Evolutionary conservation across 2,888 invertebrate genomes (phyloP), one percentile per base, ranked within the genome.

Genomic region (Trachelus troglodyta): DNA sequence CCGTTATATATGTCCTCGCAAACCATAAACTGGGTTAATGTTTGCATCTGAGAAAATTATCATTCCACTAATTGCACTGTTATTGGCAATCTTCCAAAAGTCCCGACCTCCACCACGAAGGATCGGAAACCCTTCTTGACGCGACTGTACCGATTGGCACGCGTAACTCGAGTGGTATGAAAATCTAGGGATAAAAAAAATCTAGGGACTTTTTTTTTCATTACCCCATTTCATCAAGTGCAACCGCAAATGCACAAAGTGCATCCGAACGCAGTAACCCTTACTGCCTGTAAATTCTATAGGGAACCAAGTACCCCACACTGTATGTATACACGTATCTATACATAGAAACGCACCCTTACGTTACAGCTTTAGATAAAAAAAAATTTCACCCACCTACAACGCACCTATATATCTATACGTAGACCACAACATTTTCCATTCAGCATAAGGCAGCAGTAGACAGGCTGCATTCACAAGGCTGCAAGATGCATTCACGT

Each of bases 11-110:
- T 82, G 83, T 80, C 81, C 80, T 77, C 82, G 74, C 78, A 73
- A 77, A n/a, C 75, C 79, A 75, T 71, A 79, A 89, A 88, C 84
- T 88, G 81, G 90, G 89, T 89, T 89, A 90, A 89, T 89, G 88
- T 83, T 83, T 84, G 85, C 86, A 86, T 88, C 88, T 86, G 85
- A 83, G 86, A 88, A 86, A 89, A 90, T 90, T 90, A 89, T 88
- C 88, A 88, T 88, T 85, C 84, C 81, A 80, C 89, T 89, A 89
- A 90, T 90, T 90, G 86, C 87, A 80, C 81, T 84, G 79, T 84
- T 84, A 86, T 84, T 90, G 87, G 86, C 88, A 83, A 79, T 83
- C 77, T 80, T 84, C 86, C 86, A 87, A 82, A 69, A 31, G 71
- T 23, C 56, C 23, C 56, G 56, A 56, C 56, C 56, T 23, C 56